A percentile compares a stretch with the other conserved stretches of the same genome.
Evolutionary conservation across 2,888 invertebrate genomes (phyloP).

Genomic region (Colostygia pectinataria): DNA sequence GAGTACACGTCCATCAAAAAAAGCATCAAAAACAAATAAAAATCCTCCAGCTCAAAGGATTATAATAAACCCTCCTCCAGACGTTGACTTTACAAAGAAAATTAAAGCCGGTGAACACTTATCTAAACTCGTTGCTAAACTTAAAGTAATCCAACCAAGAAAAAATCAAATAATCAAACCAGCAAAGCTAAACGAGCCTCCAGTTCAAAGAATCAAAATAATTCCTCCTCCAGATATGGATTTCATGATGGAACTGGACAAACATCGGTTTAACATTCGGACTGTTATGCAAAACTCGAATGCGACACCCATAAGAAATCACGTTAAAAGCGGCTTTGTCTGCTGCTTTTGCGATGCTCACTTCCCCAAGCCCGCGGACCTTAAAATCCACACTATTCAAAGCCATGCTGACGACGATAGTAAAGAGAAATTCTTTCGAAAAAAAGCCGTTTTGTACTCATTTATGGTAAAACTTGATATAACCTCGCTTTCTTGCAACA

Average conservation of each 20-base stretch:
- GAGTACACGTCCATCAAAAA: background rate
- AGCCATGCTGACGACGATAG: constrained; percentile 23
- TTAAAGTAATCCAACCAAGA: background rate
- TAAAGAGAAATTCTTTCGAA: constrained; percentile 21
- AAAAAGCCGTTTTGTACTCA: constrained; percentile 41
- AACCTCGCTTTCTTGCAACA: constrained; percentile 45
- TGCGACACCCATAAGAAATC: constrained; percentile 47
- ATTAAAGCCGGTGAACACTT: constrained; percentile 1
- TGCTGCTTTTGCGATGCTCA: constrained; percentile 40
- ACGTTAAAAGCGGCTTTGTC: constrained; percentile 37
- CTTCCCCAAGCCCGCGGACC: constrained; percentile 36
- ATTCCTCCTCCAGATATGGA: constrained; percentile 23
- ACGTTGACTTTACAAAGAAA: constrained; percentile 12
- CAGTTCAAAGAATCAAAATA: constrained; percentile 18
- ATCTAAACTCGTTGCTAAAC: background rate
- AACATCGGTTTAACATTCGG: constrained; percentile 22
- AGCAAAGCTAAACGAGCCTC: background rate
- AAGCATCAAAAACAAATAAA: background rate
- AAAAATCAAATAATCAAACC: constrained; percentile 3
- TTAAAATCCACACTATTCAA: constrained; percentile 36
- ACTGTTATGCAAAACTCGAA: constrained; percentile 42
- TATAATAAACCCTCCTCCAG: constrained; percentile 18
- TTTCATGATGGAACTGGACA: constrained; percentile 27
- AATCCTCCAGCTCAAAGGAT: constrained; percentile 7
- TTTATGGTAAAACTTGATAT: constrained; percentile 50